Evolutionary conservation across 2,113 vertebrate genomes (phyloP), one percentile per base, ranked within the genome.

Genomic region (Excalfactoria chinensis): DNA sequence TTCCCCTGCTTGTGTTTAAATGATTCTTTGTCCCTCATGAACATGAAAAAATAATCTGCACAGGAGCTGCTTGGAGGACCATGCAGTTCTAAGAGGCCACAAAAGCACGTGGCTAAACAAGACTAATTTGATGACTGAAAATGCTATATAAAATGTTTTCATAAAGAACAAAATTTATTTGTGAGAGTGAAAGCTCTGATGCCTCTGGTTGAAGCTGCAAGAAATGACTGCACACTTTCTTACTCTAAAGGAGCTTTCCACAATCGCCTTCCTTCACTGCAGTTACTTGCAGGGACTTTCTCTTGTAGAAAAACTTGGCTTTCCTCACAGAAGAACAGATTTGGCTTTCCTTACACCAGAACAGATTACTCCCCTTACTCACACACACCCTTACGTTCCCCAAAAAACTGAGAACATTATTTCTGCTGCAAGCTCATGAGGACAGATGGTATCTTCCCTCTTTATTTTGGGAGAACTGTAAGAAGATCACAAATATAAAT

Each of bases 391-490:
- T 90, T 93, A 91, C n/a, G 0, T 40, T 86, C 41, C 68, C 71
- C 74, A 73, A 58, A 95, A 53, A 94, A 46, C 81, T 83, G 63
- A 92, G 81, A 92, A 79, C 2, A 3, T 46, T 91, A 83, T 89
- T 93, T 92, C 78, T 96, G 71, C 43, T 77, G 68, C 84, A 94
- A 84, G 55, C 82, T 89, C 4, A 3, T 70, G 56, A 12, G 40
- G 78, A 92, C 89, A 96, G 89, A 95, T 87, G 77, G 93, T 60
- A 83, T 83, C 68, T 91, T 93, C 60, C 85, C 43, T 93, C 89
- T 60, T 89, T 93, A 25, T 58, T 86, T 94, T 80, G 76, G 81
- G 87, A 92, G 55, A 76, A 71, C 46, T 85, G 91, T 73, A 79
- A 93, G 83, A 91, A 80, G 87, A 91, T 70, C 3, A 5, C 64